Base-by-base conservation (phyloP, 2,113 vertebrate genomes). In the Xiphias gladius region DNA sequence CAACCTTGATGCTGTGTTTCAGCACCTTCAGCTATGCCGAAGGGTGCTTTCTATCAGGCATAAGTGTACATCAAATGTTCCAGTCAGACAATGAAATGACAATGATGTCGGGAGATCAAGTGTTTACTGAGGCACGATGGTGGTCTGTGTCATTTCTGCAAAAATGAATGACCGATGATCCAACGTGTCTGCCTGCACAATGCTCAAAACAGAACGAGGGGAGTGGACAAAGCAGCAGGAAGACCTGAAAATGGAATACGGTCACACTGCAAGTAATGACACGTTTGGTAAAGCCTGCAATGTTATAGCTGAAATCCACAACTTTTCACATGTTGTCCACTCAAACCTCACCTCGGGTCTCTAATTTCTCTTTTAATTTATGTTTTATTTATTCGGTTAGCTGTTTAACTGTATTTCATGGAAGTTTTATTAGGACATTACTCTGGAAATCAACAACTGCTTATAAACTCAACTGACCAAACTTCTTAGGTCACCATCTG, bases 111-210 rank as follows among this genome's bases (percentile, higher is more conserved):
- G 46, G 37, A 35, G 76, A 72, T 77, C 24, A 50, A 72, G 75
- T 57, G 73, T 71, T 79, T 62, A 86, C 37, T 22, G 70, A 68
- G 71, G 52, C 79, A 30, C 11, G 39, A 84, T 28, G 76, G 76
- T 19, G 5, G 61, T 52, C n/a, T 46, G 13, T 20, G 69, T 59
- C 52, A 26, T 77, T 67, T 19, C 52, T 50, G 19, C 58, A 14
- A 43, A 28, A 43, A 76, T 20, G 48, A 48, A 32, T 58, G 76
- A 78, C n/a, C 32, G 59, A 68, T 68, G n/a, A 28, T 24, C 37
- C 20, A 4, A 37, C 68, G 6, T 1, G 26, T 64, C 59, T 46
- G 50, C 16, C 17, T 55, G 35, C 26, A 61, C 5, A 30, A 39
- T 0, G 57, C 59, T 24, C 22, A 41, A 35, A 54, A n/a, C 28